A percentile compares a stretch with the other conserved stretches of the same genome.
Conservation (phyloP, 2,113 vertebrate genomes). For the Crotophaga sulcirostris region DNA sequence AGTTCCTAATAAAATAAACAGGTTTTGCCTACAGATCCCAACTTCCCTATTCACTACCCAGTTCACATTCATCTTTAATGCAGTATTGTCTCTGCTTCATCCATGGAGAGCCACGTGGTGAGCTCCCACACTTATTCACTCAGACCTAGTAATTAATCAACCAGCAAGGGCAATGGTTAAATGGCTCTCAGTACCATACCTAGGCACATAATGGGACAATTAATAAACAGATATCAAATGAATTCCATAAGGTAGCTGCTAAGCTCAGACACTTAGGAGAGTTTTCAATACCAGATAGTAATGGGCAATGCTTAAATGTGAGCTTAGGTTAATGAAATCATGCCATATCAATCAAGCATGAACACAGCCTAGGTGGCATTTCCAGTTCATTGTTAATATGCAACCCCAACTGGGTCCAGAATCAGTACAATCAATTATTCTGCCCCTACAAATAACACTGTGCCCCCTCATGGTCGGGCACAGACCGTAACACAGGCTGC, state of each 20-base stretch:
- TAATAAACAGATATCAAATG: slow-evolving; percentile 20
- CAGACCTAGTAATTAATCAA: neutral
- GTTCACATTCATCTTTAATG: rapidly evolving
- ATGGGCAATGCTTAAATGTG: neutral
- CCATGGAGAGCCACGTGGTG: neutral
- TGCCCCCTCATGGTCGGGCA: neutral
- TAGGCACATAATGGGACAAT: slow-evolving; percentile 19
- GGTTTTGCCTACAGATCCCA: slow-evolving; percentile 17
- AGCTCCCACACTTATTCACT: neutral
- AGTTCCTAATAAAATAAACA: slow-evolving; percentile 20
- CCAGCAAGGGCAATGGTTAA: slow-evolving; percentile 17
- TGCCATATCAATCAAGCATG: neutral
- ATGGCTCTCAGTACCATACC: neutral
- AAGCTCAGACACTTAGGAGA: neutral
- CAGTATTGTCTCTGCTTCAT: neutral
- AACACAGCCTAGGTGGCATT: neutral
- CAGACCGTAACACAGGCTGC: neutral
- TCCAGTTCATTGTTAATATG: neutral
- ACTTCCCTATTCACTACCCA: neutral
- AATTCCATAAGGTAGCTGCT: slow-evolving; percentile 33
- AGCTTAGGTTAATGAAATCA: slow-evolving; percentile 15
- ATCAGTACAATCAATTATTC: neutral
- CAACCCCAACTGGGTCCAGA: neutral
- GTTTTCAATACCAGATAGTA: slow-evolving; percentile 10
- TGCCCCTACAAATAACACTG: neutral